Percentiles rank a stretch among this genome's conserved stretches.
Evolutionary conservation across 2,797 vertebrate species (phyloP).

Genomic region (Enteromius anoplus): DNA sequence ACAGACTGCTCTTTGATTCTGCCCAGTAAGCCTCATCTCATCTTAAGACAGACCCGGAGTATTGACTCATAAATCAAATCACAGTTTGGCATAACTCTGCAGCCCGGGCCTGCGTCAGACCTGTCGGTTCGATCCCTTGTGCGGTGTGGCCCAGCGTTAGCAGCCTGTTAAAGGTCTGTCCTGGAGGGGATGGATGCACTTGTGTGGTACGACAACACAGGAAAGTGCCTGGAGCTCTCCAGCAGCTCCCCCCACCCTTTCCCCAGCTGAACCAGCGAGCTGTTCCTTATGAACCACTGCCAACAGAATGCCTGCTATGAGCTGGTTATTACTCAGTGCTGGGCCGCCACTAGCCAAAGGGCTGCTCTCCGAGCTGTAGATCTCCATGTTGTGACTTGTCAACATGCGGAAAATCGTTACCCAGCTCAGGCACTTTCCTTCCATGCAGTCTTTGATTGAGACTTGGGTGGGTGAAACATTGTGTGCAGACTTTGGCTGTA

Average conservation of each 20-base stretch:
- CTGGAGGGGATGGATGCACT: conserved; percentile 82
- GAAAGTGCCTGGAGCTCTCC: conserved; percentile 81
- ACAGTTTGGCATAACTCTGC: conserved; percentile 75
- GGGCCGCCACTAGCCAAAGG: conserved; percentile 79
- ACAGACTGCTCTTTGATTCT: conserved; percentile 69
- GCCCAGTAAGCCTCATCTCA: conserved; percentile 71
- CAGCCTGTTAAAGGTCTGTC: conserved; percentile 82
- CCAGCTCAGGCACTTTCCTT: conserved; percentile 76
- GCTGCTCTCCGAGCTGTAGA: conserved; percentile 81
- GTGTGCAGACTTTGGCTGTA: conserved; percentile 49
- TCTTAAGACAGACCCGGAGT: conserved; percentile 57
- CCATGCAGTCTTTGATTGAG: conserved; percentile 63
- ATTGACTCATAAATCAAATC: conserved; percentile 80
- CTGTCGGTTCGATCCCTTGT: conserved; percentile 55
- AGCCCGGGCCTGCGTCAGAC: conserved; percentile 71
- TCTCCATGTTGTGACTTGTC: conserved; percentile 84
- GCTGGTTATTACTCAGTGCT: conserved; percentile 82
- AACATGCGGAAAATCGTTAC: conserved; percentile 82
- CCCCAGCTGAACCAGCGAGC: conserved; percentile 82
- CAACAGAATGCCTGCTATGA: conserved; percentile 82
- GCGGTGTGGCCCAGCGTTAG: conserved; percentile 73
- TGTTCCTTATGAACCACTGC: conserved; percentile 82
- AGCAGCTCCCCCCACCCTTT: conserved; percentile 73
- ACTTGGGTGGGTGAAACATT: conserved; percentile 61
- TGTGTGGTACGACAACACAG: conserved; percentile 84